Evolutionary conservation across 37 sponge, comb jelly and placozoan species (phyloP).

Genomic region (Ephydatia muelleri): DNA sequence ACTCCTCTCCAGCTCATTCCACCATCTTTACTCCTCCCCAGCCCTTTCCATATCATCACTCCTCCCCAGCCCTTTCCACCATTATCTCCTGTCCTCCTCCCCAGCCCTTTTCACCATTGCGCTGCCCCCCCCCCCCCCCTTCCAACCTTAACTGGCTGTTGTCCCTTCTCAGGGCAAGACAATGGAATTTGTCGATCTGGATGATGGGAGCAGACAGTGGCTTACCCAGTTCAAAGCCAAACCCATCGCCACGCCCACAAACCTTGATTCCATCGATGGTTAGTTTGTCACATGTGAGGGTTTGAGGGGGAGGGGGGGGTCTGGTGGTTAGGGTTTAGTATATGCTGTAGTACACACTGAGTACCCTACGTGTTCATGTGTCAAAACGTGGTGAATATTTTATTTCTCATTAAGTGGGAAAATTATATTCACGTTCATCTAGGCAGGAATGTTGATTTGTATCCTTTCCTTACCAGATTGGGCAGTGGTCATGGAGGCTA

Average conservation of each 20-base stretch:
- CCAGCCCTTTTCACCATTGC: background rate
- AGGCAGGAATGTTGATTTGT: too few relatives aligned
- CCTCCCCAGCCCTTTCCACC: background rate
- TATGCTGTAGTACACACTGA: background rate
- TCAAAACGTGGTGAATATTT: too few relatives aligned
- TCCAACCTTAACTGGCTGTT: background rate
- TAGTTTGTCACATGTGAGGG: background rate
- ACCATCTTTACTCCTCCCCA: background rate
- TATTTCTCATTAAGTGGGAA: too few relatives aligned
- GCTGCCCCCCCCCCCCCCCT: background rate
- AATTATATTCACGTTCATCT: too few relatives aligned
- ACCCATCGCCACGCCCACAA: conserved; percentile 65
- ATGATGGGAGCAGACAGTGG: conserved; percentile 83
- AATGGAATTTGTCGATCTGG: conserved; percentile 69
- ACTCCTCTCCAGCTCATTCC: too few relatives aligned
- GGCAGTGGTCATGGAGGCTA: too few relatives aligned
- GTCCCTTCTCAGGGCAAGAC: conserved; percentile 49
- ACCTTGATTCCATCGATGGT: conserved; percentile 79
- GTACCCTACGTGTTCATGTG: too few relatives aligned
- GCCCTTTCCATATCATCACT: too few relatives aligned
- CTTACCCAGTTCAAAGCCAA: conserved; percentile 78
- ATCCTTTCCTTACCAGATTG: too few relatives aligned
- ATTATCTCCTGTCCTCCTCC: background rate
- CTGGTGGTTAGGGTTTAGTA: background rate
- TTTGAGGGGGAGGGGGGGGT: too few relatives aligned